Evolutionary conservation across 2,888 invertebrate genomes (phyloP), one percentile per base, ranked within the genome.

Genomic region (Nineta flava): DNA sequence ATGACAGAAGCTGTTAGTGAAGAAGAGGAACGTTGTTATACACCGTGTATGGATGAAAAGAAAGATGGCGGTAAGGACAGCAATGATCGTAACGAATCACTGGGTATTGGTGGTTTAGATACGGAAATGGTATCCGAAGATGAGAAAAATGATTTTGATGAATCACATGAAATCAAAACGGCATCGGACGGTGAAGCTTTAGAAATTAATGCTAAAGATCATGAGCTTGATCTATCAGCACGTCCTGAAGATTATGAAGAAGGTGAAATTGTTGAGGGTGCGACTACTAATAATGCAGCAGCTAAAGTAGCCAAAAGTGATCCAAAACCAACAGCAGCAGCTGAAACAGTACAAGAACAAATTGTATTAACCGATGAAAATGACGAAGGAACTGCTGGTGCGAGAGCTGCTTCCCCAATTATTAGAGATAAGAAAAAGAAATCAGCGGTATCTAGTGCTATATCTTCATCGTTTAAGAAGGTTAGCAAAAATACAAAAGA

Each of bases 51-150:
- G 49, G 83, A 83, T 62, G 83, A 83, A 61, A 71, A 72, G 57
- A 75, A 74, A 55, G 55, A 57, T 3, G 55, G 58, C 43, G 50
- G 45, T 17, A 53, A 50, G 3, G 55, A 55, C 34, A 16, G 21
- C 9, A 46, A 35, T 44, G 26, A 44, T 40, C 12, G 26, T 3
- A 10, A 19, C 12, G 19, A 34, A 21, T 64, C 62, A 10, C 54
- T 56, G n/a, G 73, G 70, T 1, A 63, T 75, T 50, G 73, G 70
- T 56, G 81, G 77, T 2, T 73, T 83, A 54, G 83, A 79, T 57
- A 83, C 83, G 0, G 84, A 85, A 65, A 69, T 83, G 63, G 83
- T 84, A 56, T 84, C 84, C 0, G 81, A 81, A 59, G 83, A 83
- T 53, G 81, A 81, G 59, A 77, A 77, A 53, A 76, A 75, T 54